Evolutionary conservation across 2,888 invertebrate genomes (phyloP).

Genomic region (Leptogaster cylindrica): DNA sequence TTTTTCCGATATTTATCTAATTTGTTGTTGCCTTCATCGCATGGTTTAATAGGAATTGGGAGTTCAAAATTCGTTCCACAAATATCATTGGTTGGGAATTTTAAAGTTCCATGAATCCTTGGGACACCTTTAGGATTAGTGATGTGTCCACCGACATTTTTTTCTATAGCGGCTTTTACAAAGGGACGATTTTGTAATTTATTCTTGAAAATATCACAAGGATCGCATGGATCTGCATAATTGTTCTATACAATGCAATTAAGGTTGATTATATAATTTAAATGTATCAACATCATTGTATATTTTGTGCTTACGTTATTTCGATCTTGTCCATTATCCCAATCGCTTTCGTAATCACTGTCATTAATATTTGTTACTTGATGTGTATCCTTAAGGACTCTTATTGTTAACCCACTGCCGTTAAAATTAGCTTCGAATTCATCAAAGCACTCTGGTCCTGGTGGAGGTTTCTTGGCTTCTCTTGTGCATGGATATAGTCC

Average conservation of each 20-base stretch:
- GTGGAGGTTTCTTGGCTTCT: not conserved
- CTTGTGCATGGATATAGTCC: slow-evolving; percentile 17
- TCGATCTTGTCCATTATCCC: slow-evolving; percentile 8
- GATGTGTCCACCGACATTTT: slow-evolving; percentile 50
- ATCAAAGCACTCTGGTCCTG: slow-evolving; percentile 55
- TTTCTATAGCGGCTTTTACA: slow-evolving; percentile 25
- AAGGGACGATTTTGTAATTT: slow-evolving; percentile 1
- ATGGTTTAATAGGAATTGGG: slow-evolving; percentile 42
- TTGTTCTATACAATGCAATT: not conserved
- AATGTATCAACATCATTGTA: no score
- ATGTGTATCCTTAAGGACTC: slow-evolving; percentile 58
- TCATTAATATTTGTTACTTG: slow-evolving; percentile 56
- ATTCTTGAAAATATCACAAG: slow-evolving; percentile 8
- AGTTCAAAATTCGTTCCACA: slow-evolving; percentile 51
- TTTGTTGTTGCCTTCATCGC: slow-evolving; percentile 51
- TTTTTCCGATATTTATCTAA: slow-evolving; percentile 53
- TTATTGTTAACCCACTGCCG: slow-evolving; percentile 58
- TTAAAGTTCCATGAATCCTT: slow-evolving; percentile 57
- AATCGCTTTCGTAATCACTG: slow-evolving; percentile 22
- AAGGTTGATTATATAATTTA: no score
- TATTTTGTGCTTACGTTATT: not conserved
- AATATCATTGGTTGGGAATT: slow-evolving; percentile 57
- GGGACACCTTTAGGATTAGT: slow-evolving; percentile 47
- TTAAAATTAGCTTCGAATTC: slow-evolving; percentile 60
- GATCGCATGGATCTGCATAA: slow-evolving; percentile 16